These are phyloP conservation scores for Amblyteles armatorius DNA, from an alignment of 2,888 invertebrate species.

Conservation along the genomic window DNA sequence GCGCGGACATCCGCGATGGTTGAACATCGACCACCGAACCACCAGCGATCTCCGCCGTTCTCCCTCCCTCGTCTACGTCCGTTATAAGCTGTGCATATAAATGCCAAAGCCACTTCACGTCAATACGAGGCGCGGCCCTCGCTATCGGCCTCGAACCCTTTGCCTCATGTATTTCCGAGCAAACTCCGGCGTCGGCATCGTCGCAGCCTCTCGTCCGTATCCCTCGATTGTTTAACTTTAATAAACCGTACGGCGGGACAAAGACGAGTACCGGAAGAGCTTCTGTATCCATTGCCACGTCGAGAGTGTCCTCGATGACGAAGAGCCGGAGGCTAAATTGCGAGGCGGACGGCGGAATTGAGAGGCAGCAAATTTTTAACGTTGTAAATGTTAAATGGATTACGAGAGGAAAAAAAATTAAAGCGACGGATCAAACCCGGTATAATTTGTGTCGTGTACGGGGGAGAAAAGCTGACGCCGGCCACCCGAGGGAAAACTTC, in stretches of 20 bases:
- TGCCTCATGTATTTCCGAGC: slow-evolving; percentile 29
- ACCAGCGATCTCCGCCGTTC: slow-evolving; percentile 1
- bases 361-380: not conserved
- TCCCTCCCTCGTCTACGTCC: slow-evolving; percentile 40
- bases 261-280: not conserved
- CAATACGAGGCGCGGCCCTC: slow-evolving; percentile 34
- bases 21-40: slow-evolving; percentile 49
- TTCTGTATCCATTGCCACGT: slow-evolving; percentile 6
- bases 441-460: too few species aligned
- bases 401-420: too few species aligned
- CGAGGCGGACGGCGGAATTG: not conserved
- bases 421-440: too few species aligned
- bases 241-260: slow-evolving; percentile 32
- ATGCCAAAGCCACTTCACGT: slow-evolving; percentile 58
- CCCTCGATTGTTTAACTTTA: slow-evolving; percentile 62
- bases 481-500: too few species aligned
- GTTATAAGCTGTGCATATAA: slow-evolving; percentile 61
- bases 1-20: slow-evolving; percentile 53
- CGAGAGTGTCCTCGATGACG: slow-evolving; percentile 22
- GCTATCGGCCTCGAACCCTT: not conserved
- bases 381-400: too few species aligned
- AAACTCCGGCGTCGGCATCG: slow-evolving; percentile 30
- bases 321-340: slow-evolving; percentile 11
- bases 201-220: slow-evolving; percentile 1
- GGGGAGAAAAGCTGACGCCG: too few species aligned